Conservation (phyloP, 2,797 vertebrate genomes). For the Babyrousa celebensis region DNA sequence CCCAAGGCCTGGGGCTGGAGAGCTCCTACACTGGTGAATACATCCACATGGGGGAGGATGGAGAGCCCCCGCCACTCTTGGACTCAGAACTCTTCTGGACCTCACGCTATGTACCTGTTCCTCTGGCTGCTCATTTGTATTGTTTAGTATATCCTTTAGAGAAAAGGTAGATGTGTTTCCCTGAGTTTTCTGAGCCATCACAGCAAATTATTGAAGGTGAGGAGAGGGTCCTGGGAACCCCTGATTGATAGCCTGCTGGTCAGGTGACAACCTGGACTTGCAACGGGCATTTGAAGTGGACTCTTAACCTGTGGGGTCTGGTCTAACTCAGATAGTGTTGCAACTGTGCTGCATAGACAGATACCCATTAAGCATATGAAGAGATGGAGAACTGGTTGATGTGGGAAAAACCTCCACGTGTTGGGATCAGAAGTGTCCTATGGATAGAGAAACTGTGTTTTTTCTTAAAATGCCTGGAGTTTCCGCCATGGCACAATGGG, state of each 20-base stretch:
- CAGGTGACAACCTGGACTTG: neutral
- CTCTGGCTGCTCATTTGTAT: neutral
- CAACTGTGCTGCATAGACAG: neutral
- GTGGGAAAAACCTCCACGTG: neutral
- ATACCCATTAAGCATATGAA: neutral
- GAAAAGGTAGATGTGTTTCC: neutral
- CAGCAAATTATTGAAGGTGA: neutral
- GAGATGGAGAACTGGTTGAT: neutral
- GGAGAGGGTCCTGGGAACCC: too few species aligned
- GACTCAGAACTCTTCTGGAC: neutral
- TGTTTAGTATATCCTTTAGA: neutral
- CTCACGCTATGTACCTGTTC: too few species aligned
- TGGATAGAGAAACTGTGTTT: neutral
- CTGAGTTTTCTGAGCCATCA: neutral
- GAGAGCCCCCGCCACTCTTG: neutral
- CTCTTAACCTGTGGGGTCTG: neutral
- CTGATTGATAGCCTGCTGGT: neutral
- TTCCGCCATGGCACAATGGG: too few species aligned
- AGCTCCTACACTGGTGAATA: neutral
- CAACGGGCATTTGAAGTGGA: neutral
- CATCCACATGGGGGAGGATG: fast-evolving
- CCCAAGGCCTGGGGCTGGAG: neutral
- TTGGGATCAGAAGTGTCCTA: neutral
- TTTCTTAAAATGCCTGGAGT: neutral
- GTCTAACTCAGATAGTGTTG: neutral